A percentile compares a stretch with the other conserved stretches of the same genome.
These are phyloP conservation scores for Plodia interpunctella DNA, from an alignment of 1,140 invertebrate genomes.

Conservation along the genomic window DNA sequence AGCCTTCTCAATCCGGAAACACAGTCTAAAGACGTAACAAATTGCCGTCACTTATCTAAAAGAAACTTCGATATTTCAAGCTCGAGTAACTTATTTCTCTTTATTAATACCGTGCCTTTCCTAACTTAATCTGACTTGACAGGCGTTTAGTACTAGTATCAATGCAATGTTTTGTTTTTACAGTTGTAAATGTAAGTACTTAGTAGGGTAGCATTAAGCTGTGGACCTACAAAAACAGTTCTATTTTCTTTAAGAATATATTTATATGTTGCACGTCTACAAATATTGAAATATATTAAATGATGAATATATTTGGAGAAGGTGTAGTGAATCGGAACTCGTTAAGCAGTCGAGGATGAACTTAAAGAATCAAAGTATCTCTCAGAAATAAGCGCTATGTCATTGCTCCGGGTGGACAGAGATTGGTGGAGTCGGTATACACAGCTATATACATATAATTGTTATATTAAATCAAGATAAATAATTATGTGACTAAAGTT, in stretches of 20 bases:
- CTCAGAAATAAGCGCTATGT: conserved; percentile 64
- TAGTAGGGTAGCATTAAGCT: background rate
- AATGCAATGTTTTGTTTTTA: conserved; percentile 47
- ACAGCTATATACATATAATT: too few species aligned
- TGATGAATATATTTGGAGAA: conserved; percentile 46
- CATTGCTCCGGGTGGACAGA: conserved; percentile 47
- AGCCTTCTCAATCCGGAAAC: conserved; percentile 64
- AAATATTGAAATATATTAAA: too few species aligned
- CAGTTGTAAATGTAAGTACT: background rate
- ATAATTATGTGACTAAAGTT: too few species aligned
- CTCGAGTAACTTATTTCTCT: conserved; percentile 66
- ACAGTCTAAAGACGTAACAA: conserved; percentile 68
- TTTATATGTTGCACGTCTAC: too few species aligned
- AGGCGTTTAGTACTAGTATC: conserved; percentile 59
- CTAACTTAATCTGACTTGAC: conserved; percentile 74
- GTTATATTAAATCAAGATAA: too few species aligned
- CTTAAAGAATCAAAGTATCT: conserved; percentile 71
- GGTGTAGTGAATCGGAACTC: conserved; percentile 64
- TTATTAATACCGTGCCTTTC: conserved; percentile 72
- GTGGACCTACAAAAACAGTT: too few species aligned
- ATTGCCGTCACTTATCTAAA: conserved; percentile 71
- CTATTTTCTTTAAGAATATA: too few species aligned
- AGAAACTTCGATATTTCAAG: conserved; percentile 72
- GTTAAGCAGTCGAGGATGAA: conserved; percentile 53
- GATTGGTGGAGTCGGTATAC: conserved; percentile 16